Percentiles rank a stretch among this genome's conserved stretches.
These are phyloP conservation scores for Solenodon paradoxus DNA, from an alignment of 2,113 vertebrate genomes.

Conservation along the genomic window DNA sequence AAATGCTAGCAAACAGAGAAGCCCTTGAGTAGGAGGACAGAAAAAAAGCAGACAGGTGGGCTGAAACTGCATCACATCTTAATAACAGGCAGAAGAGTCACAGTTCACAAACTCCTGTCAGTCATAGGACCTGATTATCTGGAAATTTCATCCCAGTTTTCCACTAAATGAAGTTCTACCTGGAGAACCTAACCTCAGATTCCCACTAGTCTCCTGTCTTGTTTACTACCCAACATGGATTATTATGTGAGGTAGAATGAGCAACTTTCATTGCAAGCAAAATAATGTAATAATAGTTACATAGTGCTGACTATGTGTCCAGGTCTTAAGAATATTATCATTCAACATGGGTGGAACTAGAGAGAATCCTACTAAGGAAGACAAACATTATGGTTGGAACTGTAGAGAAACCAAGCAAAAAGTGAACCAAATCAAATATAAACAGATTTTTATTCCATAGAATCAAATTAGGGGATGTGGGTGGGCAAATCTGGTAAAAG, in stretches of 20 bases:
- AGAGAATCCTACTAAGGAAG: too few relatives aligned
- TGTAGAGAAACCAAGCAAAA: too few relatives aligned
- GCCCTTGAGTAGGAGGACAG: not conserved
- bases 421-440: too few relatives aligned
- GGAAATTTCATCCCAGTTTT: not conserved
- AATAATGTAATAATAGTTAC: not conserved
- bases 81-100: not conserved
- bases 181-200: not conserved
- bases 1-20: not conserved
- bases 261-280: not conserved
- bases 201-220: not conserved
- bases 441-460: too few relatives aligned
- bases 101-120: too few relatives aligned
- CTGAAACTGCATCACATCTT: not conserved
- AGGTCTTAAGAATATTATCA: not conserved
- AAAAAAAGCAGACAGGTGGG: not conserved
- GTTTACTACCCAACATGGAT: not conserved
- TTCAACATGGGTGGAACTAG: too few relatives aligned
- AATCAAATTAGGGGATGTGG: too few relatives aligned
- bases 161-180: not conserved
- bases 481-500: too few relatives aligned
- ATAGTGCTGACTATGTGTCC: not conserved
- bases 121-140: not conserved
- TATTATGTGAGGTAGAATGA: not conserved
- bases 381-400: too few relatives aligned